A percentile compares a stretch with the other conserved stretches of the same genome.
Conservation (phyloP, 1,140 invertebrate genomes). For the Nasonia giraulti region DNA sequence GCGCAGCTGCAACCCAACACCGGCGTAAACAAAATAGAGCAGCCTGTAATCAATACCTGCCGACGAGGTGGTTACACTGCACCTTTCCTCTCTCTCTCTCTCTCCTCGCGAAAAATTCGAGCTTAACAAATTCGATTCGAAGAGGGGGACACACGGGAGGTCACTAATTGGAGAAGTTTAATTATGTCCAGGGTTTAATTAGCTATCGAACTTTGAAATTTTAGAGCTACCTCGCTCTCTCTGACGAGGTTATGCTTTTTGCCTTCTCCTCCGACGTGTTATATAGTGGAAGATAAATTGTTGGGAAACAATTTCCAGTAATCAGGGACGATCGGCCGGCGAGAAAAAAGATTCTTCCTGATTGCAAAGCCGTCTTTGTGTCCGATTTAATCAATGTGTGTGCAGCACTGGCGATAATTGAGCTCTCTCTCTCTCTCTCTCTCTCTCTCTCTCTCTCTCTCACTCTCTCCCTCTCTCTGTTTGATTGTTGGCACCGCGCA, state of each 20-base stretch:
- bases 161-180: constrained; percentile 13
- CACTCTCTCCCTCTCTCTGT: too few species aligned
- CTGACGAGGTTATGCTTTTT: too few species aligned
- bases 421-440: background rate
- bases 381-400: background rate
- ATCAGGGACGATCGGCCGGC: too few species aligned
- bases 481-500: background rate
- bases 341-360: too few species aligned
- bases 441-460: background rate
- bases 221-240: too few species aligned
- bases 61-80: background rate
- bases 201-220: background rate
- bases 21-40: constrained; percentile 38
- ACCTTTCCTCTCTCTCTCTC: background rate
- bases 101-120: background rate
- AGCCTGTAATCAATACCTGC: constrained; percentile 26
- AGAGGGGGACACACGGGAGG: background rate
- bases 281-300: too few species aligned
- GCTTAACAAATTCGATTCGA: background rate
- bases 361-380: too few species aligned
- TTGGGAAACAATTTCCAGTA: too few species aligned
- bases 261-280: too few species aligned
- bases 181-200: background rate
- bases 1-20: constrained; percentile 26
- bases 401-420: background rate